A percentile compares a stretch with the other conserved stretches of the same genome.
These are phyloP conservation scores for Malurus elegans DNA, from an alignment of 2,113 vertebrate genomes.

Conservation along the genomic window DNA sequence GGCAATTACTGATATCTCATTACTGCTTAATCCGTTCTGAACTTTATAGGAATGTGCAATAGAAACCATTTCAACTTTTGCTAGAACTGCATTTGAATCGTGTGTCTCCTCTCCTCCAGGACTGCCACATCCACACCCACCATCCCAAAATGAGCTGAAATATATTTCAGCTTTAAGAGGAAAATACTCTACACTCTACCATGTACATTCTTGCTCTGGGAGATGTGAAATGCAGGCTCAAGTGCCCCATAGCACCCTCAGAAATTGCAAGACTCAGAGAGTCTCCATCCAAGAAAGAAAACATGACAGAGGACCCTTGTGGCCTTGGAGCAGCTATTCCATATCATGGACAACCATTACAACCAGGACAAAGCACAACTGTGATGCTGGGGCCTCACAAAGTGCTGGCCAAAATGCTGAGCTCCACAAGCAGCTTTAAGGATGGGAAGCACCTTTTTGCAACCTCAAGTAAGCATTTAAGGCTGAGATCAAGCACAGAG, in stretches of 20 bases:
- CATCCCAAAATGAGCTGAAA: neutral
- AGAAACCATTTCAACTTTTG: conserved; percentile 7
- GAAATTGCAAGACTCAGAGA: neutral
- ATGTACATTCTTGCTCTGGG: neutral
- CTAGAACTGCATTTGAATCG: neutral
- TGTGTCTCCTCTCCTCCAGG: neutral
- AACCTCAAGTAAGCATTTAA: neutral
- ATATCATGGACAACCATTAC: neutral
- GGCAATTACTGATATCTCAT: conserved; percentile 28
- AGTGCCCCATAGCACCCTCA: neutral
- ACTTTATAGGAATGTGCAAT: conserved; percentile 20
- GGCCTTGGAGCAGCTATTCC: neutral
- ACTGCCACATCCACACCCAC: neutral
- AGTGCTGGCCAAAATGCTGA: neutral
- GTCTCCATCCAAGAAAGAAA: neutral
- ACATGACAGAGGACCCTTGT: fast-evolving
- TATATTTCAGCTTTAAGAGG: neutral
- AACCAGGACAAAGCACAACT: neutral
- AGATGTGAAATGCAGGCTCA: neutral
- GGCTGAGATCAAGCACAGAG: neutral
- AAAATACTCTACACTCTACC: neutral
- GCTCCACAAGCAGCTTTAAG: neutral
- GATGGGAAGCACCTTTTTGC: neutral
- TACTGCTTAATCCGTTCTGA: conserved; percentile 21
- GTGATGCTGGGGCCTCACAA: neutral